These are phyloP conservation scores for Intellagama lesueurii DNA, from an alignment of 2,797 vertebrate species.

Conservation along the genomic window DNA sequence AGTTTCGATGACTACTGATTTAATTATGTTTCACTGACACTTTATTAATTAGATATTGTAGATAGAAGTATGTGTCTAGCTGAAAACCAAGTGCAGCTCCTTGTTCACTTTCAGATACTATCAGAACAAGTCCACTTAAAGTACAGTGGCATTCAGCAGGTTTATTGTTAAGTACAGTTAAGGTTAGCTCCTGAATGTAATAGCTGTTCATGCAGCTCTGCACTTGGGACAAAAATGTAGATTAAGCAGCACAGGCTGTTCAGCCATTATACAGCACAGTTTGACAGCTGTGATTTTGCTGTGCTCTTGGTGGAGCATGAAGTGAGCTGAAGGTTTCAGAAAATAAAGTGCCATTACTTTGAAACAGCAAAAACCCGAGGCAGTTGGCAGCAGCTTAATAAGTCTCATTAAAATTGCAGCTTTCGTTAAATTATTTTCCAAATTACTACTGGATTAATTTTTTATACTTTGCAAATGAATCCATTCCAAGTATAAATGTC, in stretches of 20 bases:
- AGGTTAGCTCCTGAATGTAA: slow-evolving; percentile 41
- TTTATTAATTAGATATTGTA: not conserved
- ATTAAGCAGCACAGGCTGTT: slow-evolving; percentile 46
- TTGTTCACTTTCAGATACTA: not conserved
- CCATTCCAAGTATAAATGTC: not conserved
- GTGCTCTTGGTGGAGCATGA: not conserved
- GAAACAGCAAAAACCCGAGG: slow-evolving; percentile 26
- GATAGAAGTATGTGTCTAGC: no score
- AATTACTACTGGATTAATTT: slow-evolving; percentile 21
- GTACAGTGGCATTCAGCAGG: not conserved
- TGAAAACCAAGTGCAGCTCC: not conserved
- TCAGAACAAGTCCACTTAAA: not conserved
- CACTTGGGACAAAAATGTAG: slow-evolving; percentile 24
- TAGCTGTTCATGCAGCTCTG: slow-evolving; percentile 20
- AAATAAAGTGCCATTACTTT: slow-evolving; percentile 36
- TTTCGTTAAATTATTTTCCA: slow-evolving; percentile 43
- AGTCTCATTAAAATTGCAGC: slow-evolving; percentile 25
- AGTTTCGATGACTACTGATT: not conserved
- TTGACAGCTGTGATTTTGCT: slow-evolving; percentile 35
- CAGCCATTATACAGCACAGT: slow-evolving; percentile 25
- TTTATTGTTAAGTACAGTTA: slow-evolving; percentile 13
- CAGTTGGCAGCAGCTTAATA: slow-evolving; percentile 19
- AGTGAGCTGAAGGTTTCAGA: not conserved
- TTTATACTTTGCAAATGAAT: slow-evolving; percentile 33
- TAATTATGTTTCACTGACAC: not conserved